Conservation (phyloP, 2,797 vertebrate genomes). For the Melanotaenia pygmaea region DNA sequence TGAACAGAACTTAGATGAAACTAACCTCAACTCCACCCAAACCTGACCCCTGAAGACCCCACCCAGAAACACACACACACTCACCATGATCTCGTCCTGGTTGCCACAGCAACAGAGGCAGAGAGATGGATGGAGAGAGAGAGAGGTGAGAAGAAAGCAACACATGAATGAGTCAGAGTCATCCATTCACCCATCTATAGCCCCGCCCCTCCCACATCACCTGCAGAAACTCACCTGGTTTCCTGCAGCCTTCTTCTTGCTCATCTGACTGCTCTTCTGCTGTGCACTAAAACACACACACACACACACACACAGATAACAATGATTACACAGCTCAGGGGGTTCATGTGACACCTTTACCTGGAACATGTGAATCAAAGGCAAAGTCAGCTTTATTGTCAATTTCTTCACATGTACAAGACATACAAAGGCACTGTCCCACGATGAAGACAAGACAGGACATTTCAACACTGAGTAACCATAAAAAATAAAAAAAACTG, state of each 20-base stretch:
- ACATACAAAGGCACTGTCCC: too few relatives aligned
- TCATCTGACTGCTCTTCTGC: conserved; percentile 94
- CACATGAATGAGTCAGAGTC: conserved; percentile 11
- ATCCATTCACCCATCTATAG: neutral
- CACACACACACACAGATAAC: neutral
- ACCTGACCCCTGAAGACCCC: neutral
- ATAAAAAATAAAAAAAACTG: too few relatives aligned
- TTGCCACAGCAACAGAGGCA: conserved; percentile 87
- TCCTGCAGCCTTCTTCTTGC: conserved; percentile 92
- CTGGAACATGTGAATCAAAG: neutral
- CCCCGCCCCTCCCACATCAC: neutral
- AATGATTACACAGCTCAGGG: neutral
- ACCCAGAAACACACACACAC: conserved; percentile 63
- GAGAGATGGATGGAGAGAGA: conserved; percentile 62
- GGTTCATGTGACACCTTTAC: neutral
- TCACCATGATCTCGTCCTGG: conserved; percentile 99
- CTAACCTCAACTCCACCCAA: neutral
- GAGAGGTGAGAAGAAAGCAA: conserved; percentile 5
- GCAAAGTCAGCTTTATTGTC: too few relatives aligned
- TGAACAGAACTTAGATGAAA: neutral
- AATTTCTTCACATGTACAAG: too few relatives aligned
- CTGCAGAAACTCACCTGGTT: conserved; percentile 87
- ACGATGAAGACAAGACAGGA: too few relatives aligned
- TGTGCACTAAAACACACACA: conserved; percentile 71
- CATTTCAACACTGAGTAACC: too few relatives aligned